phyloP scores from a whole-genome alignment of 53 echinoderm and acorn worm genomes.

The Paracentrotus lividus region DNA sequence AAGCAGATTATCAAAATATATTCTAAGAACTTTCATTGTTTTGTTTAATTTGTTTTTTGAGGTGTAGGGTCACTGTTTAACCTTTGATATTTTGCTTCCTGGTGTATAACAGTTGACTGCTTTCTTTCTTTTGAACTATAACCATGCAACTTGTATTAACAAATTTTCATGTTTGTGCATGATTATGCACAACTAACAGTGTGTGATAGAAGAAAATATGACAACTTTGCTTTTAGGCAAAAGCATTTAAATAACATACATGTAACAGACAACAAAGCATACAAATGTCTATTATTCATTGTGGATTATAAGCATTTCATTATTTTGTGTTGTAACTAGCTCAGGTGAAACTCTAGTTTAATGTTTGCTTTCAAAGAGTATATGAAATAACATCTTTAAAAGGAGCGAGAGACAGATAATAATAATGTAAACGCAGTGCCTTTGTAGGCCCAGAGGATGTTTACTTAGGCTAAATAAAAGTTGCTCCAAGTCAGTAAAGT shows the following conservation, averaged over 20 bases:
- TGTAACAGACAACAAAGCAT: not conserved
- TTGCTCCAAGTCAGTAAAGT: constrained; percentile 22
- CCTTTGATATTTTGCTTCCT: constrained; percentile 14
- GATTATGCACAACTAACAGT: not conserved
- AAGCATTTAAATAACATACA: not conserved
- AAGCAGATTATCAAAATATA: constrained; percentile 9
- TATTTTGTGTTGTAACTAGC: not conserved
- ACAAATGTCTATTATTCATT: not conserved
- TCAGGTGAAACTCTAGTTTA: not conserved
- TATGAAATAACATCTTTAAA: not conserved
- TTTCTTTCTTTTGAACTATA: not conserved
- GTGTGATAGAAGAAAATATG: constrained; percentile 46
- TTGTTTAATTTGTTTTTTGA: not conserved
- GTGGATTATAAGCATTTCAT: not conserved
- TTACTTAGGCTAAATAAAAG: not conserved
- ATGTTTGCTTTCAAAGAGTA: not conserved
- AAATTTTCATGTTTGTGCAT: constrained; percentile 30
- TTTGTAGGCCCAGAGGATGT: not conserved
- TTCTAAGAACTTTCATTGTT: constrained; percentile 1
- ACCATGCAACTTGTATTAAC: not conserved
- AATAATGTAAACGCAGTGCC: not conserved
- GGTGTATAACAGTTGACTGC: constrained; percentile 1
- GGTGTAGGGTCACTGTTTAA: constrained; percentile 28
- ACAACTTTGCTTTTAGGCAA: not conserved
- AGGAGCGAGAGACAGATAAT: not conserved